Base-by-base conservation (phyloP, 2,797 vertebrate species). In the Cichlasoma orientale region DNA sequence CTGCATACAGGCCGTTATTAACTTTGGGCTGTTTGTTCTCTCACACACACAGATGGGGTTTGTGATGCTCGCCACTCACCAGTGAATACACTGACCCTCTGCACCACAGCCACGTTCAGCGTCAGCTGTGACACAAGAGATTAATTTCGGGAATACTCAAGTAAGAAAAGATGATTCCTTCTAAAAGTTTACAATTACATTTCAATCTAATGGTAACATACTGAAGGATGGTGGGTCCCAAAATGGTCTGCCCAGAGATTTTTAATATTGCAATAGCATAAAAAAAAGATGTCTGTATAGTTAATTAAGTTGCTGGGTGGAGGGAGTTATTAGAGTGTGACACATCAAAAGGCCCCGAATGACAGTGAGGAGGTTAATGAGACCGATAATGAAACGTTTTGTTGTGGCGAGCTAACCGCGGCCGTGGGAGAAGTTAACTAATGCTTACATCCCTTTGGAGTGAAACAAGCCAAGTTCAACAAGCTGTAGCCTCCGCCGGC, bases 1-100 rank as follows among this genome's bases (percentile, higher is more conserved):
- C 86, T 79, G 78, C 78, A 1, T 57, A 41, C 16, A 73, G 72
- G 38, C 83, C n/a, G 56, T 80, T 74, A 79, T 84, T 85, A 86
- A 71, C 58, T 74, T 50, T 12, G 44, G 18, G 63, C 44, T 61
- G 78, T 16, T 78, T 70, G 61, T 33, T 41, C 36, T 41, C 36
- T 2, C 57, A 29, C 53, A 73, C 36, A 70, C 52, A 88, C 84
- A 86, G 71, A 87, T n/a, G 63, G 18, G 55, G 59, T 75, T 76
- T 88, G 79, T 86, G 61, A 78, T 63, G 56, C 5, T 19, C 31
- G 56, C 56, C 23, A 50, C 47, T 82, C 2, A 41, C 54, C 23
- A 76, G 75, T 2, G 77, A 74, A 83, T 2, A 63, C 74, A 55
- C 29, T 7, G 74, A 83, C 70, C 56, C 54, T 59, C 5, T 8